Evolutionary conservation across 37 sponge, comb jelly and placozoan species (phyloP).

Genomic region (Aplysina aerophoba): DNA sequence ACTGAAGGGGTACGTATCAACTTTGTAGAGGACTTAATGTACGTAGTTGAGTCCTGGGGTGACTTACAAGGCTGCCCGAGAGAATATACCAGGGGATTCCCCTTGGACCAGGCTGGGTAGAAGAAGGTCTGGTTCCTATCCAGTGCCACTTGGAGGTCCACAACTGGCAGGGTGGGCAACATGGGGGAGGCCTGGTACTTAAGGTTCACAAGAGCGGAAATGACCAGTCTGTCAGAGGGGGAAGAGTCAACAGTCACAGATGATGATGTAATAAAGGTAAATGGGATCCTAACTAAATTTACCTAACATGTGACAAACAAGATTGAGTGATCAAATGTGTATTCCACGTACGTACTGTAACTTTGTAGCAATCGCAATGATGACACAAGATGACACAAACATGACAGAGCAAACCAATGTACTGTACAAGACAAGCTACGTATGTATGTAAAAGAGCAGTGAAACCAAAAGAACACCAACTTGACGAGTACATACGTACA

Average conservation of each 20-base stretch:
- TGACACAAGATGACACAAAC: too few relatives aligned
- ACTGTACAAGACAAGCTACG: too few relatives aligned
- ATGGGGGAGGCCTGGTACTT: constrained; percentile 55
- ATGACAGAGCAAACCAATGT: too few relatives aligned
- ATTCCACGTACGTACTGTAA: neutral
- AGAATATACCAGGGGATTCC: constrained; percentile 62
- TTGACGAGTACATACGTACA: too few relatives aligned
- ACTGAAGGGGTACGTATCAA: neutral
- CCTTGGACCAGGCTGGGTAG: constrained; percentile 42
- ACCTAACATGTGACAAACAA: too few relatives aligned
- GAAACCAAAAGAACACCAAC: too few relatives aligned
- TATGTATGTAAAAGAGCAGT: too few relatives aligned
- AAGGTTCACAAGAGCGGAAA: constrained; percentile 62
- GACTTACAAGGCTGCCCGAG: constrained; percentile 46
- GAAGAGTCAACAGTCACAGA: neutral
- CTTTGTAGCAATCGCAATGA: too few relatives aligned
- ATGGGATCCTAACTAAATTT: too few relatives aligned
- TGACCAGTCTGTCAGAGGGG: constrained; percentile 40
- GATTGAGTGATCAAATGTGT: neutral
- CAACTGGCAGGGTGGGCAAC: constrained; percentile 58
- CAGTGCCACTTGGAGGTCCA: constrained; percentile 40
- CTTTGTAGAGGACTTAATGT: neutral
- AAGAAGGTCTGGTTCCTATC: constrained; percentile 36
- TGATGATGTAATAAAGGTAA: too few relatives aligned
- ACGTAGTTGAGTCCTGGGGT: neutral